Evolutionary conservation across 1,140 invertebrate genomes (phyloP).

Genomic region (Heliothis subflexa): DNA sequence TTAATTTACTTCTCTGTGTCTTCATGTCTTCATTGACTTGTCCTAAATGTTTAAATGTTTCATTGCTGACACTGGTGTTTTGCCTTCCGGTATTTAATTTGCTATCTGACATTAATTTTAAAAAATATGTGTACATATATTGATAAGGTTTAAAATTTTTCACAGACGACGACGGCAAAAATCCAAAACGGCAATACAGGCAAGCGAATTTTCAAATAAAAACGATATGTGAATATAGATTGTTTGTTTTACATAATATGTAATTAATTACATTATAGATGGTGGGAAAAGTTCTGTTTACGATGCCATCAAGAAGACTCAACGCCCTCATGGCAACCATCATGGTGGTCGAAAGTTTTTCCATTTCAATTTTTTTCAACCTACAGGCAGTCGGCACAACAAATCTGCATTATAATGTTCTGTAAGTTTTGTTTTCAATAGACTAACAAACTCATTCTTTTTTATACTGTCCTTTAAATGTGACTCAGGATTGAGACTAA

Average conservation of each 20-base stretch:
- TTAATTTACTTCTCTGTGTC: constrained; percentile 5
- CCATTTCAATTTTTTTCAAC: constrained; percentile 93
- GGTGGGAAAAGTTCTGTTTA: constrained; percentile 80
- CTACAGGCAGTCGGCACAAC: constrained; percentile 91
- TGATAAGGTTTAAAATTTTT: neutral
- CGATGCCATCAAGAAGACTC: constrained; percentile 86
- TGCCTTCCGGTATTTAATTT: too few relatives aligned
- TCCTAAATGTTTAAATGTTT: neutral
- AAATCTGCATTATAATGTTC: constrained; percentile 90
- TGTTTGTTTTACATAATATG: neutral
- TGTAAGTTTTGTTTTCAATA: constrained; percentile 77
- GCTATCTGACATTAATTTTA: too few relatives aligned
- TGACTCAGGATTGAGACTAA: neutral
- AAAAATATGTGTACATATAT: too few relatives aligned
- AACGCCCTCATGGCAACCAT: constrained; percentile 91
- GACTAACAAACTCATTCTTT: neutral
- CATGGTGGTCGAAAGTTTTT: constrained; percentile 90
- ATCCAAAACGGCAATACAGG: constrained; percentile 22
- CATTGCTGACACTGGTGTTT: neutral
- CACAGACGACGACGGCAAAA: constrained; percentile 11
- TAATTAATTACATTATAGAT: constrained; percentile 58
- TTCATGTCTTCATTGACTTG: neutral
- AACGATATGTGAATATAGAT: too few relatives aligned
- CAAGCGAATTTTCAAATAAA: neutral
- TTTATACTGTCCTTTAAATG: neutral